Evolutionary conservation across 2,797 vertebrate genomes (phyloP), one percentile per base, ranked within the genome.

Genomic region (Heterohyrax brucei): DNA sequence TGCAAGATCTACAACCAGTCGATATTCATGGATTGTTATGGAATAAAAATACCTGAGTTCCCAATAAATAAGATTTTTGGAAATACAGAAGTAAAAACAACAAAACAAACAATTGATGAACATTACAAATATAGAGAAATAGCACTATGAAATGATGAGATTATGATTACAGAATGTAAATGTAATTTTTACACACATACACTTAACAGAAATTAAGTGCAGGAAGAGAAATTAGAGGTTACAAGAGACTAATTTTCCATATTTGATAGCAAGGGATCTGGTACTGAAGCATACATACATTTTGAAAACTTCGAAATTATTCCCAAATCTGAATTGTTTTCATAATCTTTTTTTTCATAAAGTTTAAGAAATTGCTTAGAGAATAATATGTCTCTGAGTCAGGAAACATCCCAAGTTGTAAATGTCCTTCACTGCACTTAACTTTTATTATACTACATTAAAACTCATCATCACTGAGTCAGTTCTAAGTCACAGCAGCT

Each of bases 61-160:
- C 39, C 7, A 39, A 18, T 62, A 87, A 85, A 46, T 85, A 70
- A 89, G 19, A 85, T 26, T 64, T 92, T 62, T 91, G 21, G 24
- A 93, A 93, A 94, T 92, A 22, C 50, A 81, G 53, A 84, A 90
- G 50, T 28, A 26, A 53, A 95, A 88, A 68, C 50, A 53, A 53
- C 50, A 56, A 56, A 56, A 56, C 10, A 56, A 61, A 10, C 4
- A 68, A 30, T 30, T 19, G 5, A 4, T 78, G 46, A 94, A n/a
- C 48, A 89, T 66, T 77, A 86, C 86, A 72, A 50, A 61, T 9
- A 22, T 66, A 73, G 30, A 78, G 80, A 92, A 87, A 84, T 44
- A 18, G 24, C 84, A 44, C 81, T 76, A 56, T 66, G 39, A 33
- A 95, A 61, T 22, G 19, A 6, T 53, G 72, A 2, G 76, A n/a